Percentiles rank a stretch among this genome's conserved stretches.
Evolutionary conservation across 2,797 vertebrate genomes (phyloP).

Genomic region (Falco peregrinus): DNA sequence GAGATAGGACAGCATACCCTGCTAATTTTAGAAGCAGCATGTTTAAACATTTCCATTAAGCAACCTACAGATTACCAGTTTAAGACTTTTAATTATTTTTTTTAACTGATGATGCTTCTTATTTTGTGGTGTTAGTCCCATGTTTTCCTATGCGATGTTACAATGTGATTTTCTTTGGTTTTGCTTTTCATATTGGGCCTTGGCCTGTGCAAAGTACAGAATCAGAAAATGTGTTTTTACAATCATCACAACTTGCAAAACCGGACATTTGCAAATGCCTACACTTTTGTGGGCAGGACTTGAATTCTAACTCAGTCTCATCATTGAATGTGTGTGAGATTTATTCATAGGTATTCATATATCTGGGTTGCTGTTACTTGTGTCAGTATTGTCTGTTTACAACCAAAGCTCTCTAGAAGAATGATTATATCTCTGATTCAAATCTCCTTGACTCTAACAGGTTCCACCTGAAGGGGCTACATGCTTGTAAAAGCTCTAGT

Average conservation of each 20-base stretch:
- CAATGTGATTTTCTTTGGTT: background rate
- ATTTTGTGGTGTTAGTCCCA: background rate
- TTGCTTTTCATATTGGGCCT: background rate
- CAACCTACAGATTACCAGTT: background rate
- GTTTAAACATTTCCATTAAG: background rate
- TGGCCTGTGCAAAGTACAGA: background rate
- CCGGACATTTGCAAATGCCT: background rate
- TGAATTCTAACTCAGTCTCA: background rate
- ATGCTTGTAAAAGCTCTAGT: background rate
- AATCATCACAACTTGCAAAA: background rate
- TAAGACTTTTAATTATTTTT: background rate
- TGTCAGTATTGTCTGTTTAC: conserved; percentile 1
- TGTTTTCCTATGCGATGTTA: background rate
- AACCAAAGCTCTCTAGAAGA: background rate
- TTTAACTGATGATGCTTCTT: background rate
- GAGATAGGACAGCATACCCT: background rate
- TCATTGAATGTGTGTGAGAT: background rate
- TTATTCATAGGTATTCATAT: background rate
- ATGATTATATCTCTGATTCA: background rate
- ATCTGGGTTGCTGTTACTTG: background rate
- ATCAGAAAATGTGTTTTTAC: background rate
- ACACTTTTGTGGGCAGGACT: background rate
- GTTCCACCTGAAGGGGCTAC: conserved; percentile 4
- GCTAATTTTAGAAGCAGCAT: background rate
- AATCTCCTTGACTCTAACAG: conserved; percentile 8